Percentiles rank a stretch among this genome's conserved stretches.
phyloP scores from a whole-genome alignment of 2,797 vertebrate genomes.

The Paratrypauchen microcephalus region DNA sequence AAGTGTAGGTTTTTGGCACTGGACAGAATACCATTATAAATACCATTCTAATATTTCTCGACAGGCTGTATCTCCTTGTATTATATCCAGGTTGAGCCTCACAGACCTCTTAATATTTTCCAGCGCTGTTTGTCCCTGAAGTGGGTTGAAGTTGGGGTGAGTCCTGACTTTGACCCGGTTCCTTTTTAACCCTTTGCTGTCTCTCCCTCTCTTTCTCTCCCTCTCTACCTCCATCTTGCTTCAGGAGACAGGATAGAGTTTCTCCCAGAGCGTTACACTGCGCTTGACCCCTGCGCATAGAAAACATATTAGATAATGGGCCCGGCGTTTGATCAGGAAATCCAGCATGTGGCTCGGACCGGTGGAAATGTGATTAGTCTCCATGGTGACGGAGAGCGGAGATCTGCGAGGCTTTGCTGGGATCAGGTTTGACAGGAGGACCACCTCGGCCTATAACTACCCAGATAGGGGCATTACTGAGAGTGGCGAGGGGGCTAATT shows the following conservation, averaged over 20 bases:
- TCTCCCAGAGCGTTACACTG: conserved; percentile 91
- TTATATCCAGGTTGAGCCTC: conserved; percentile 29
- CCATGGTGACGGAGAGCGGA: conserved; percentile 87
- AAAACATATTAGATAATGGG: conserved; percentile 94
- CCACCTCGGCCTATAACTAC: conserved; percentile 40
- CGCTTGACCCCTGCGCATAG: conserved; percentile 88
- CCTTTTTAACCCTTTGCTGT: conserved; percentile 57
- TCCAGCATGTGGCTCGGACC: conserved; percentile 83
- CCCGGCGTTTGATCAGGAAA: conserved; percentile 89
- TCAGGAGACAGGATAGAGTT: conserved; percentile 85
- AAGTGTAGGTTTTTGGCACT: not conserved
- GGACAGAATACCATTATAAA: not conserved
- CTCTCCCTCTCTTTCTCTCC: conserved; percentile 19
- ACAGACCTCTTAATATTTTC: conserved; percentile 39
- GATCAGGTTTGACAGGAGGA: conserved; percentile 86
- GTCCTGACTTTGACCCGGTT: conserved; percentile 60
- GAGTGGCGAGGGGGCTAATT: conserved; percentile 56
- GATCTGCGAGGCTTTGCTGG: conserved; percentile 81
- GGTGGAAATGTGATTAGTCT: conserved; percentile 96
- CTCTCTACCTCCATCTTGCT: conserved; percentile 55
- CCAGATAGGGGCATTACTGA: conserved; percentile 61
- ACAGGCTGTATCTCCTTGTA: conserved; percentile 16
- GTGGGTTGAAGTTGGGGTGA: conserved; percentile 34
- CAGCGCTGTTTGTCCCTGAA: conserved; percentile 49
- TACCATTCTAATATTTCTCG: not conserved